These are phyloP conservation scores for Tachysurus vachellii DNA, from an alignment of 2,113 vertebrate genomes.

Conservation along the genomic window DNA sequence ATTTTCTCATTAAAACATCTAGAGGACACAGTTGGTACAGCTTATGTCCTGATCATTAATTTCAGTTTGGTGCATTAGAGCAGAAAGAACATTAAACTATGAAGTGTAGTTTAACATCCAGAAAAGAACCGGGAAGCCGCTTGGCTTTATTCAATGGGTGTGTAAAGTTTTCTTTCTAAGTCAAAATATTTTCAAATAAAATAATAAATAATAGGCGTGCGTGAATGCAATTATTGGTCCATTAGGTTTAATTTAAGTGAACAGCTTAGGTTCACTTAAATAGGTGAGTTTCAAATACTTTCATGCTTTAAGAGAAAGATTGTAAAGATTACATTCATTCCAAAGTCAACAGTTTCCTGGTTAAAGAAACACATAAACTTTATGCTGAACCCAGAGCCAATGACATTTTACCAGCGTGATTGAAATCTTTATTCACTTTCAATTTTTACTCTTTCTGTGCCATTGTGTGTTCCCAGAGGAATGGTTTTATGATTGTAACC, in stretches of 20 bases:
- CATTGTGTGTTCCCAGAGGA: background rate
- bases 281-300: conserved; percentile 3
- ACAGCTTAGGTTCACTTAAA: background rate
- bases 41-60: conserved; percentile 10
- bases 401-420: background rate
- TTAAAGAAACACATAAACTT: background rate
- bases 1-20: conserved; percentile 23
- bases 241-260: conserved; percentile 5
- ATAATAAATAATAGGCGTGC: background rate
- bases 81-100: conserved; percentile 8
- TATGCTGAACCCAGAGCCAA: background rate
- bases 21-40: background rate
- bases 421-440: background rate
- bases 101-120: background rate
- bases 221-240: background rate
- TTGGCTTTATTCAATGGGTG: background rate
- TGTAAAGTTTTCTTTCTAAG: background rate
- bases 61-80: background rate
- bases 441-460: background rate
- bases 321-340: background rate
- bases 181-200: background rate
- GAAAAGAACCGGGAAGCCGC: background rate
- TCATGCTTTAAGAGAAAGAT: background rate
- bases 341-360: background rate
- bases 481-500: background rate